Conservation (phyloP, 2,797 vertebrate genomes). For the Lacerta viridis region DNA sequence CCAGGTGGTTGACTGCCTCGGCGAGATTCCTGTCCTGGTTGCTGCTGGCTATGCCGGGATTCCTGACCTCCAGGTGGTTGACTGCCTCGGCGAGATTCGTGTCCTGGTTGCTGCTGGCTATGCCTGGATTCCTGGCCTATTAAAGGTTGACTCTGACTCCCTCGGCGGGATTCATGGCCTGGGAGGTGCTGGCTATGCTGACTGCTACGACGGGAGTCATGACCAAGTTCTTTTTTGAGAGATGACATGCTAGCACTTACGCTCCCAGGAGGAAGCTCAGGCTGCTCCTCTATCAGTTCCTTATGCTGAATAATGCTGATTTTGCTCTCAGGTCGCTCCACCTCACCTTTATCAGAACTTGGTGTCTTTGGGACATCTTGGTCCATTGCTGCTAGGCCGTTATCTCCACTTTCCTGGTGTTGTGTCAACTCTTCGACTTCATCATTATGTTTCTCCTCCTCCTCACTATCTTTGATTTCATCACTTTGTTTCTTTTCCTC, state of each 20-base stretch:
- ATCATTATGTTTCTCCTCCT: background rate
- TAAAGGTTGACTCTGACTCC: background rate
- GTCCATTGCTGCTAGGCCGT: background rate
- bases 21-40: background rate
- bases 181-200: background rate
- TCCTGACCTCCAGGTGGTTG: background rate
- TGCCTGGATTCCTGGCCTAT: background rate
- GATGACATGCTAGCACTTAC: background rate
- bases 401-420: background rate
- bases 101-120: background rate
- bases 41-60: background rate
- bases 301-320: slow-evolving; percentile 26
- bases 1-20: background rate
- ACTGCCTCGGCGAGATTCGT: background rate
- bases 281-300: slow-evolving; percentile 23
- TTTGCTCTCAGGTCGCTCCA: slow-evolving; percentile 23
- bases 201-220: background rate
- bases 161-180: background rate
- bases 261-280: background rate
- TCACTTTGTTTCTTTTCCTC: background rate
- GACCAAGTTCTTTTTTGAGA: background rate
- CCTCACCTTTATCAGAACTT: background rate
- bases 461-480: background rate
- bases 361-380: background rate
- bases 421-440: background rate